Conservation (phyloP, 2,113 vertebrate genomes). For the Nipponia nippon region DNA sequence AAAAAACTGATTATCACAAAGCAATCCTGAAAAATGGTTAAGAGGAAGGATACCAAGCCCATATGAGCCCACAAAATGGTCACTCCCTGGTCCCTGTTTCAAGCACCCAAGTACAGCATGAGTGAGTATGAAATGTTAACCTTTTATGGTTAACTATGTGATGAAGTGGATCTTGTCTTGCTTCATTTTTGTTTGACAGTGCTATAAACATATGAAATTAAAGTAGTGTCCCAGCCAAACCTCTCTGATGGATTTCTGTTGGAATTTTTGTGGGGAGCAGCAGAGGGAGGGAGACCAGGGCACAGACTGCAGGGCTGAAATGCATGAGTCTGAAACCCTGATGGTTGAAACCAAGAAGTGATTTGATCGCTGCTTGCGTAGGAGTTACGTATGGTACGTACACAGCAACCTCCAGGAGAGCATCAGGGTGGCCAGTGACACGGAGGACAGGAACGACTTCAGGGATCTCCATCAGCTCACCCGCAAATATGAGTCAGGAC, state of each 20-base stretch:
- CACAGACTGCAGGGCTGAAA: not conserved
- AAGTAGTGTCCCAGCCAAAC: conserved; percentile 10
- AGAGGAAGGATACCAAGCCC: not conserved
- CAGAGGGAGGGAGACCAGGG: not conserved
- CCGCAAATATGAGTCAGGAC: not conserved
- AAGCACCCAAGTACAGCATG: not conserved
- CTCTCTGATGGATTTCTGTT: conserved; percentile 28
- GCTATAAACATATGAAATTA: conserved; percentile 33
- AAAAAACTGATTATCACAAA: not conserved
- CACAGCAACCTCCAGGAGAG: not conserved
- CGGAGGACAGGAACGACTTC: not conserved
- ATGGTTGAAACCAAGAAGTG: not conserved
- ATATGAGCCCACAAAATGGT: not conserved
- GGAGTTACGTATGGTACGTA: not conserved
- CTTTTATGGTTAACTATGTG: conserved; percentile 32
- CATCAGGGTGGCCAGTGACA: not conserved
- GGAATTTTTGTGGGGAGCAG: conserved; percentile 8
- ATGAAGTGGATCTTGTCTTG: conserved; percentile 23
- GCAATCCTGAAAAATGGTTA: not conserved
- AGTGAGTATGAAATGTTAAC: conserved; percentile 2
- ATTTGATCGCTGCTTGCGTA: not conserved
- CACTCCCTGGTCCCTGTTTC: not conserved
- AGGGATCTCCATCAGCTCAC: not conserved
- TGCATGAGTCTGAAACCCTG: not conserved
- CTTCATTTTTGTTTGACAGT: conserved; percentile 42